Conservation (phyloP, 2,797 vertebrate species). For the Hoplostethus mediterraneus region DNA sequence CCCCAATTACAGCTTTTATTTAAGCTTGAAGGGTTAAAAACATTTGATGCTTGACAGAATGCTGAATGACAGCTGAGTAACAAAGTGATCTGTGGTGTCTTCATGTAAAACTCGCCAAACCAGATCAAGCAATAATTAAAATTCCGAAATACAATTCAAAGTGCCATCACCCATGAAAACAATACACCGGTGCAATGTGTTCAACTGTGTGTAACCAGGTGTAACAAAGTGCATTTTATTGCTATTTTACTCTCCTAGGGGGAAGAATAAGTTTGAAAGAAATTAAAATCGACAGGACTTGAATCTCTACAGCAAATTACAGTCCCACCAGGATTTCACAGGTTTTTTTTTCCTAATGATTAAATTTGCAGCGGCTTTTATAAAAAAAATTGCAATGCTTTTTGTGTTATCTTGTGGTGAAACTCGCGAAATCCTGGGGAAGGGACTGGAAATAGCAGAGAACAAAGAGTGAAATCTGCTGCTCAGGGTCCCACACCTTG, state of each 20-base stretch:
- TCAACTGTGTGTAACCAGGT: not conserved
- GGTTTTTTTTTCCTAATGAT: too few species aligned
- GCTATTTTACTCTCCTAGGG: not conserved
- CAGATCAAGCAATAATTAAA: not conserved
- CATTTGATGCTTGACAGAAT: too few species aligned
- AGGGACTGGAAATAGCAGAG: not conserved
- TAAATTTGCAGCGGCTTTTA: too few species aligned
- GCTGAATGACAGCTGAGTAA: not conserved
- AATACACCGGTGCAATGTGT: too few species aligned
- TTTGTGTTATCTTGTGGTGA: too few species aligned
- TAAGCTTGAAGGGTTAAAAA: too few species aligned
- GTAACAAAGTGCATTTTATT: not conserved
- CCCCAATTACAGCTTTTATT: too few species aligned
- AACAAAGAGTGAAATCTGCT: not conserved
- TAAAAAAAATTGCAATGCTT: too few species aligned
- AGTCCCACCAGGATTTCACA: too few species aligned
- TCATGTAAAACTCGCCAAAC: too few species aligned
- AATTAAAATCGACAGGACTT: not conserved
- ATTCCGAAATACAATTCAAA: not conserved
- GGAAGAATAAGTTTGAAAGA: not conserved
- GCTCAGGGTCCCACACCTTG: constrained; percentile 83
- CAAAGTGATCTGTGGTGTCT: too few species aligned
- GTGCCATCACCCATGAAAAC: not conserved
- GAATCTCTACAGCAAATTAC: not conserved
- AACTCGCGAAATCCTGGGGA: too few species aligned